Percentiles rank a stretch among this genome's conserved stretches.
Conservation (phyloP, 2,113 vertebrate species). For the Xiphorhynchus elegans region DNA sequence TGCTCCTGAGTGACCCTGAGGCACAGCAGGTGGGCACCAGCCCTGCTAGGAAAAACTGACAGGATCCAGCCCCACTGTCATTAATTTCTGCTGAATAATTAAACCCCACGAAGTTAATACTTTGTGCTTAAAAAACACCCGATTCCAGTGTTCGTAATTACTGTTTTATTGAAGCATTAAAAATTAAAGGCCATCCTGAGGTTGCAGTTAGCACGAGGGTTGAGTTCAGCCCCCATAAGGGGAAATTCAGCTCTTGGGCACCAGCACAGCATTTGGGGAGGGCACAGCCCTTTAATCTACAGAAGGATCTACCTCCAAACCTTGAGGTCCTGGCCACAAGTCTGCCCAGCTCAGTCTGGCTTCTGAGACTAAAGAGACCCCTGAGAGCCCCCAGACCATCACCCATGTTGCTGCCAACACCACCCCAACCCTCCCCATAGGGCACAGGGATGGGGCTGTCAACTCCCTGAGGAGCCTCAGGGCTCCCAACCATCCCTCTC, state of each 20-base stretch:
- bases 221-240: not conserved
- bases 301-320: not conserved
- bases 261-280: not conserved
- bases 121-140: conserved; percentile 56
- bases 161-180: conserved; percentile 57
- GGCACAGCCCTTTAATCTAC: too few species aligned
- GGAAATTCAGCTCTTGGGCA: not conserved
- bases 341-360: not conserved
- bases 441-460: accelerated
- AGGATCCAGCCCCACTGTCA: conserved; percentile 3
- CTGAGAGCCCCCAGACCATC: not conserved
- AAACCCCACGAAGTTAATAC: conserved; percentile 70
- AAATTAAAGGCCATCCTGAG: conserved; percentile 10
- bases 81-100: conserved; percentile 78
- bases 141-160: conserved; percentile 58
- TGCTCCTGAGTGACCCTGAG: not conserved
- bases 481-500: accelerated
- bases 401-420: not conserved
- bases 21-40: not conserved
- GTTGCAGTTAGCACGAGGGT: not conserved
- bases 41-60: not conserved
- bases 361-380: not conserved
- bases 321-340: not conserved
- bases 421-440: not conserved
- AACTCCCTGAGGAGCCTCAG: not conserved